Conservation (phyloP, 2,113 vertebrate genomes). For the Cettia cetti region DNA sequence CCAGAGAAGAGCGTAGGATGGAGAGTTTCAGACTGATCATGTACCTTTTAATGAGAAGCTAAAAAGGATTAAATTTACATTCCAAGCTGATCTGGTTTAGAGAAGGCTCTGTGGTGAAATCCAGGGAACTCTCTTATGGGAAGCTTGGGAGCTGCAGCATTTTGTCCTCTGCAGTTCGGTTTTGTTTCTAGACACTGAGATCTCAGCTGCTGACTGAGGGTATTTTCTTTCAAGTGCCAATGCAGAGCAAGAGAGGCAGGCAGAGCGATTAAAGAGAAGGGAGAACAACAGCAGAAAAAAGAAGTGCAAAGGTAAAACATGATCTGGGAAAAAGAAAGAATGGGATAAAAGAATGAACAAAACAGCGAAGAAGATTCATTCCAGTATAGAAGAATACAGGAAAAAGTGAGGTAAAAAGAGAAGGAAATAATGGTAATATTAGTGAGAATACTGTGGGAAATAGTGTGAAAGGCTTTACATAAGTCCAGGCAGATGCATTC, state of each 20-base stretch:
- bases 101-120: not conserved
- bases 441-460: not conserved
- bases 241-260: not conserved
- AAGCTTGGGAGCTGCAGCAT: not conserved
- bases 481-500: not conserved
- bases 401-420: not conserved
- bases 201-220: not conserved
- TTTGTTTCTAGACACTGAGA: not conserved
- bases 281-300: not conserved
- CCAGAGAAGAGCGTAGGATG: not conserved
- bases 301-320: not conserved
- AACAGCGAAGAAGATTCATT: not conserved
- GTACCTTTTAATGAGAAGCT: conserved; percentile 8
- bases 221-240: conserved; percentile 1
- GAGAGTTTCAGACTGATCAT: not conserved
- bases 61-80: conserved; percentile 13
- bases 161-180: not conserved
- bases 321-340: not conserved
- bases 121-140: not conserved
- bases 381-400: not conserved
- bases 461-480: not conserved
- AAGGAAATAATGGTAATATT: not conserved
- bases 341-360: not conserved
- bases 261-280: not conserved
- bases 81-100: not conserved